phyloP scores from a whole-genome alignment of 2,113 vertebrate genomes.

The Hemiprocne comata region DNA sequence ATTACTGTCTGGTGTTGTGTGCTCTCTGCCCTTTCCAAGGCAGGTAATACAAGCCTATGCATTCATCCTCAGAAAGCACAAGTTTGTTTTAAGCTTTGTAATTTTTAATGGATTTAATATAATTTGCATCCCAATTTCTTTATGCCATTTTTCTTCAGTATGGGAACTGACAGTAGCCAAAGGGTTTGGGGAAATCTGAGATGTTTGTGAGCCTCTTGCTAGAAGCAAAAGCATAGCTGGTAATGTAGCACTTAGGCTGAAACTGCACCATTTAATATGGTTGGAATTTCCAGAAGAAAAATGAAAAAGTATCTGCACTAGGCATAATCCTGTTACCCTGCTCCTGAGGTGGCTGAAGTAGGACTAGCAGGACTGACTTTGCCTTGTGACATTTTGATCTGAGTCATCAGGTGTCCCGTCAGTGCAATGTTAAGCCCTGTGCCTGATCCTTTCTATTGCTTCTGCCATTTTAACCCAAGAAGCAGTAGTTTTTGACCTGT shows the following conservation, averaged over 20 bases:
- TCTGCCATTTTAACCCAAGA: not conserved
- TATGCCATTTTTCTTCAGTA: not conserved
- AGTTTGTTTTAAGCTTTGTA: not conserved
- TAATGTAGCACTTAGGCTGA: not conserved
- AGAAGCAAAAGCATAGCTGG: rapidly evolving
- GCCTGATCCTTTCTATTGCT: not conserved
- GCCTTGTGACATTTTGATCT: not conserved
- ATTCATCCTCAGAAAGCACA: not conserved
- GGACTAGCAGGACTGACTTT: not conserved
- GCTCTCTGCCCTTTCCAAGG: not conserved
- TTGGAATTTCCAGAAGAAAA: not conserved
- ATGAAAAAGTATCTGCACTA: not conserved
- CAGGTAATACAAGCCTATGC: not conserved
- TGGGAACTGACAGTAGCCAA: not conserved
- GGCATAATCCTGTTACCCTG: not conserved
- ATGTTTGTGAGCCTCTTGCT: not conserved
- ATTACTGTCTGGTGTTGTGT: not conserved
- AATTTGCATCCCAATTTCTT: not conserved
- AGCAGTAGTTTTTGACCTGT: not conserved
- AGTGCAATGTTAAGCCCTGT: rapidly evolving
- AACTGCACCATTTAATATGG: not conserved
- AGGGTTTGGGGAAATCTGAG: not conserved
- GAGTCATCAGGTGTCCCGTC: not conserved
- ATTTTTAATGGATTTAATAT: not conserved
- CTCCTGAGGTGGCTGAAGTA: not conserved